A percentile compares a stretch with the other conserved stretches of the same genome.
Conservation (phyloP, 1,140 invertebrate genomes). For the Temnothorax curvispinosus region DNA sequence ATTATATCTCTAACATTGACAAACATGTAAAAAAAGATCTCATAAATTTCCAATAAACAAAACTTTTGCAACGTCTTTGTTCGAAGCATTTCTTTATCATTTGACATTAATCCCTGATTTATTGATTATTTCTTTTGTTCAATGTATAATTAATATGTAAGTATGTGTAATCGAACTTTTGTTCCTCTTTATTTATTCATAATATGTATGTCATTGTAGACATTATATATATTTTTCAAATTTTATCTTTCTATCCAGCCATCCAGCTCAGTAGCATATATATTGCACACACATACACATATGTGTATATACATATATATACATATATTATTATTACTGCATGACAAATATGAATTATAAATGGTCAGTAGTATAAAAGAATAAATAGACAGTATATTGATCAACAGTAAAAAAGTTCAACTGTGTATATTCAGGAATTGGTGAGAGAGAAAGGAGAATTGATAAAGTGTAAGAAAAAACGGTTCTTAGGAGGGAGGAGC, state of each 20-base stretch:
- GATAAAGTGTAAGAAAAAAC: neutral
- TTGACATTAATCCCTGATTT: neutral
- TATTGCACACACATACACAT: too few species aligned
- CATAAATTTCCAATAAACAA: neutral
- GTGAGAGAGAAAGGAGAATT: neutral
- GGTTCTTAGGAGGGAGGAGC: neutral
- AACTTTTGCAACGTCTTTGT: neutral
- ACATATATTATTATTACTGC: too few species aligned
- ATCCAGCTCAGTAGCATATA: neutral
- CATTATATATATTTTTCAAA: neutral
- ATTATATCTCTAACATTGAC: neutral
- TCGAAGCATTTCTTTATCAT: neutral
- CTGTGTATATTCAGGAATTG: neutral
- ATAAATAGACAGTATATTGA: neutral
- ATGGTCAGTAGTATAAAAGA: too few species aligned
- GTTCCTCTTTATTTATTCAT: neutral
- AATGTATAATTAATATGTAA: neutral
- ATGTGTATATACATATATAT: too few species aligned
- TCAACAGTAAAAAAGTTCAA: neutral
- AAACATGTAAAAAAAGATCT: neutral
- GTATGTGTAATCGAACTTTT: neutral
- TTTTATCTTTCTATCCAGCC: neutral
- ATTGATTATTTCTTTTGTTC: neutral
- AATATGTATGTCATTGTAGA: neutral
- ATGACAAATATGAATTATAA: too few species aligned